Conservation (phyloP, 2,797 vertebrate genomes). For the Sebastes itinus region DNA sequence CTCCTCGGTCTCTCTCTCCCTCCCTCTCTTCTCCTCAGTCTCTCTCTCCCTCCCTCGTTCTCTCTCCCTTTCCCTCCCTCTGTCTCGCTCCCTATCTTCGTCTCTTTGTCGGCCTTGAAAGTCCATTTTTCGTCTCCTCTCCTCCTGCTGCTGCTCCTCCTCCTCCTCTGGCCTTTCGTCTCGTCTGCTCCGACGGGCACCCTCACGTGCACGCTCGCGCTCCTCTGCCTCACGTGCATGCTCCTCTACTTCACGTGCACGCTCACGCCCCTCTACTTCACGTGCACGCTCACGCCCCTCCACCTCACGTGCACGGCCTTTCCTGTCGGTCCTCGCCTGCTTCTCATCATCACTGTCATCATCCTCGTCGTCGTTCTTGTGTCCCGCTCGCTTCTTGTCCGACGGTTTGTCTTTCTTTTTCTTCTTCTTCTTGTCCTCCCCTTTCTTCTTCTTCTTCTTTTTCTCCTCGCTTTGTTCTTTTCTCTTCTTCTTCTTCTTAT, state of each 20-base stretch:
- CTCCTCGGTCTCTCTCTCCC: slow-evolving; percentile 55
- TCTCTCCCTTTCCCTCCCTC: slow-evolving; percentile 3
- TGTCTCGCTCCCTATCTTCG: background rate
- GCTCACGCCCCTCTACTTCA: background rate
- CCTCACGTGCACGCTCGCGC: slow-evolving; percentile 23
- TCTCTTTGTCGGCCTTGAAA: slow-evolving; percentile 45
- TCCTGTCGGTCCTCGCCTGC: slow-evolving; percentile 24
- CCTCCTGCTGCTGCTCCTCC: background rate
- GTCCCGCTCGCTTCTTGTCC: slow-evolving; percentile 28
- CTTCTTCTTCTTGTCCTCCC: background rate
- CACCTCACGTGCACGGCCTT: slow-evolving; percentile 2
- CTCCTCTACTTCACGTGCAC: background rate
- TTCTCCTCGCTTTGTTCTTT: slow-evolving; percentile 73
- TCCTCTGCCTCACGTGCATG: background rate
- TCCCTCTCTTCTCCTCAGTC: slow-evolving; percentile 62
- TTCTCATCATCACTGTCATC: background rate
- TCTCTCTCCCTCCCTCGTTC: slow-evolving; percentile 53
- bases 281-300: background rate
- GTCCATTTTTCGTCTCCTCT: slow-evolving; percentile 41
- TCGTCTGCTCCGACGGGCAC: slow-evolving; percentile 7
- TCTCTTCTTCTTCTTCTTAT: slow-evolving; percentile 82
- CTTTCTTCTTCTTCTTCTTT: slow-evolving; percentile 14
- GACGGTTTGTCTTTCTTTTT: slow-evolving; percentile 26
- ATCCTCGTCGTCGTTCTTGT: background rate
- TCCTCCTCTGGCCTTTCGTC: slow-evolving; percentile 30